These are phyloP conservation scores for Delphinapterus leucas DNA, from an alignment of 2,113 vertebrate genomes.

Conservation along the genomic window DNA sequence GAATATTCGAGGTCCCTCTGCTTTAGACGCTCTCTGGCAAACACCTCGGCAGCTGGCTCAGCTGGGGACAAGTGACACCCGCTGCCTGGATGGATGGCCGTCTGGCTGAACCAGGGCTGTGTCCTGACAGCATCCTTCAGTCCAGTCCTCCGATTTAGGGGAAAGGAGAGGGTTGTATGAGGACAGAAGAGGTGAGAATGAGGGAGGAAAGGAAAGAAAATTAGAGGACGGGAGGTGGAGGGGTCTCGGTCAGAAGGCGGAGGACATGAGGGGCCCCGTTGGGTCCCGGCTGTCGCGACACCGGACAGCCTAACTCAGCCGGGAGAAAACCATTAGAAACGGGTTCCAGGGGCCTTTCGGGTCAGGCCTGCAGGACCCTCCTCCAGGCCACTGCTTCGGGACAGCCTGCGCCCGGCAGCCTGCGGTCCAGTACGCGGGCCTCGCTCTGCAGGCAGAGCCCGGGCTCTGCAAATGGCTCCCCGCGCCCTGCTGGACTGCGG, in stretches of 20 bases:
- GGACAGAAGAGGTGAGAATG: neutral
- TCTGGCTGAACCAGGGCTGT: neutral
- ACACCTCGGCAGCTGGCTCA: neutral
- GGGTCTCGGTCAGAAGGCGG: neutral
- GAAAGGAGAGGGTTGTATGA: neutral
- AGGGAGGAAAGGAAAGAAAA: neutral
- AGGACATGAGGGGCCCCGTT: neutral
- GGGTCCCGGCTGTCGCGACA: neutral
- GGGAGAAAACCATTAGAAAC: neutral
- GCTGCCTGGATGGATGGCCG: neutral
- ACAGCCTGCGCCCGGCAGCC: neutral
- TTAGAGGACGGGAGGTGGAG: neutral
- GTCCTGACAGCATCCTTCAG: neutral
- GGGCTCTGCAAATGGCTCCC: neutral
- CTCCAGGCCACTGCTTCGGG: neutral
- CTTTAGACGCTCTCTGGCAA: neutral
- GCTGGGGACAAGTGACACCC: neutral
- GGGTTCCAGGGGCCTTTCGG: neutral
- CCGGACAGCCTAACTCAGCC: accelerated
- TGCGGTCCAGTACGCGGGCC: neutral
- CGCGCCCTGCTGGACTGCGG: accelerated
- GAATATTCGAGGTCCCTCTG: neutral
- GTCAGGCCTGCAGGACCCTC: neutral
- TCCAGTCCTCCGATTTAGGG: neutral
- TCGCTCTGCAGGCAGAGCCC: accelerated